phyloP scores from a whole-genome alignment of 2,888 invertebrate genomes.

The Furcula furcula region DNA sequence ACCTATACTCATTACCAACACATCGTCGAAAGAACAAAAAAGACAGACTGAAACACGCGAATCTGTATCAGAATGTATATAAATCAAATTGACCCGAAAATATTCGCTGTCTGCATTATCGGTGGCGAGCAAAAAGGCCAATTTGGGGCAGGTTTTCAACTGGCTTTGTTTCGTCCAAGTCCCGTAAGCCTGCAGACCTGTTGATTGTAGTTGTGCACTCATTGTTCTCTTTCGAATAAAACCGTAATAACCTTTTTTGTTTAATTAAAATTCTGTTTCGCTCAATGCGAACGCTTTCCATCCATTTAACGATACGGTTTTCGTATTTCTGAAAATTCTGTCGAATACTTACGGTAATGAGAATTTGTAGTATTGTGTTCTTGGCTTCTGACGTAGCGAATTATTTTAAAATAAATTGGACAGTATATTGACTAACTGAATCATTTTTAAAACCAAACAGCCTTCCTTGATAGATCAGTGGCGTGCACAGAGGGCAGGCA shows the following conservation, averaged over 20 bases:
- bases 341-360: slow-evolving; percentile 22
- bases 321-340: slow-evolving; percentile 32
- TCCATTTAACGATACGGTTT: slow-evolving; percentile 34
- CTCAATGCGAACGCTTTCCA: slow-evolving; percentile 32
- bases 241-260: slow-evolving; percentile 51
- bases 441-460: too few relatives aligned
- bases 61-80: slow-evolving; percentile 75
- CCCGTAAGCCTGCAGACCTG: slow-evolving; percentile 48
- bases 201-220: slow-evolving; percentile 66
- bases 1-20: too few relatives aligned
- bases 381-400: slow-evolving; percentile 24
- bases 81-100: slow-evolving; percentile 75
- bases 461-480: too few relatives aligned
- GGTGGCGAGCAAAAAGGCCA: slow-evolving; percentile 60
- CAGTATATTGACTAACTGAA: too few relatives aligned
- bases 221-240: slow-evolving; percentile 69
- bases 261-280: slow-evolving; percentile 71
- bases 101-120: slow-evolving; percentile 63
- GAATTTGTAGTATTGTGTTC: slow-evolving; percentile 31
- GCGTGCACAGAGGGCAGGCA: too few relatives aligned
- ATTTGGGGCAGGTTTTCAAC: slow-evolving; percentile 67
- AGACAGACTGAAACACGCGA: slow-evolving; percentile 28
- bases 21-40: slow-evolving; percentile 20
- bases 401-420: too few relatives aligned
- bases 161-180: slow-evolving; percentile 45